Percentiles rank a stretch among this genome's conserved stretches.
Conservation (phyloP, 2,888 invertebrate genomes). For the Agonopterix arenella region DNA sequence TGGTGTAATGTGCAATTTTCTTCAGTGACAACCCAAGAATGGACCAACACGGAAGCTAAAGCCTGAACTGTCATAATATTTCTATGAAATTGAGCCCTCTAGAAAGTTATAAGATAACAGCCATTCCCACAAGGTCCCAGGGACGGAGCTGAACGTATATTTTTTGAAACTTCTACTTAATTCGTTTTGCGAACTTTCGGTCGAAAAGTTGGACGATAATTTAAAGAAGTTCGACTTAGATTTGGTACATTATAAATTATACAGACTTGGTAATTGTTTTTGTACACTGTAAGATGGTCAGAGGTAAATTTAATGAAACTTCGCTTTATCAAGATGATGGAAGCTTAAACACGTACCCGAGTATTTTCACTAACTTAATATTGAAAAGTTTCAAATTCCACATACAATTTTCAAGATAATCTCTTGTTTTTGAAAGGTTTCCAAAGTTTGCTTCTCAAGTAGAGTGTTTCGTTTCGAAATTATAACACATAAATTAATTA, state of each 20-base stretch:
- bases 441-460: not conserved
- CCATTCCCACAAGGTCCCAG: constrained; percentile 10
- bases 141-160: constrained; percentile 20
- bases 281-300: constrained; percentile 18
- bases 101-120: constrained; percentile 11
- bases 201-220: constrained; percentile 40
- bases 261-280: constrained; percentile 29
- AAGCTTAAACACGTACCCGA: not conserved
- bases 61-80: constrained; percentile 1
- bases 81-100: not conserved
- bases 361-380: not conserved
- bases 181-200: constrained; percentile 34
- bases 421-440: not conserved
- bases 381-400: not conserved
- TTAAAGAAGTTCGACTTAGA: constrained; percentile 33
- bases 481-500: too few species aligned
- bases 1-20: too few species aligned
- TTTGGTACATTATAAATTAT: constrained; percentile 32
- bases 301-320: constrained; percentile 20
- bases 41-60: too few species aligned
- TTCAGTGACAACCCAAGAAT: too few species aligned
- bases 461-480: too few species aligned
- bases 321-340: constrained; percentile 7
- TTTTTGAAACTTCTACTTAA: constrained; percentile 38
- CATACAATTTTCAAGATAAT: not conserved